These are phyloP conservation scores for Equus quagga DNA, from an alignment of 2,113 vertebrate genomes.

Conservation along the genomic window DNA sequence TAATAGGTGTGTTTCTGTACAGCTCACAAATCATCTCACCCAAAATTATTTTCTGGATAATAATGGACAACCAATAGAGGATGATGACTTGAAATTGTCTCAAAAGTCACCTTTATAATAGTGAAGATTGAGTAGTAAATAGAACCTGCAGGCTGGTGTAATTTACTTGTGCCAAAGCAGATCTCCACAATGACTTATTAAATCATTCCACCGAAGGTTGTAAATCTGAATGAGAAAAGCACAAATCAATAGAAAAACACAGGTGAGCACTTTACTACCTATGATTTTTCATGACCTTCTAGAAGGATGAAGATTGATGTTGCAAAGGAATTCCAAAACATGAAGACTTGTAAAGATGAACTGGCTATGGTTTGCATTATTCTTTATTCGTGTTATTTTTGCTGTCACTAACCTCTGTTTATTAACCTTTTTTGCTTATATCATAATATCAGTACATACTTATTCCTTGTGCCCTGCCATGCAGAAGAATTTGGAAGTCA, in stretches of 20 bases:
- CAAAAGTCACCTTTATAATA: constrained; percentile 61
- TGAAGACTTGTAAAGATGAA: constrained; percentile 18
- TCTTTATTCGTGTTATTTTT: constrained; percentile 47
- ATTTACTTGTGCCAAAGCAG: constrained; percentile 57
- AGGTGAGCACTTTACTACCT: constrained; percentile 36
- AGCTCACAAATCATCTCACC: constrained; percentile 52
- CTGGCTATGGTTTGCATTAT: background rate
- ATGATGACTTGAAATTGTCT: constrained; percentile 42
- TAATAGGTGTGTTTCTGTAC: constrained; percentile 17
- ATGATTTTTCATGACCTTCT: constrained; percentile 34
- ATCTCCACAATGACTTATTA: constrained; percentile 63
- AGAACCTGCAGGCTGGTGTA: constrained; percentile 25
- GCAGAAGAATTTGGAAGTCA: background rate
- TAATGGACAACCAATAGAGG: constrained; percentile 51
- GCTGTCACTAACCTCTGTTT: background rate
- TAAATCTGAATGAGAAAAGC: constrained; percentile 62
- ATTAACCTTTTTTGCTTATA: constrained; percentile 34
- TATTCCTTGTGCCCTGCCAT: background rate
- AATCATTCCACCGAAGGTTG: constrained; percentile 60
- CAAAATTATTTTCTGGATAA: constrained; percentile 57
- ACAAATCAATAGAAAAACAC: constrained; percentile 70
- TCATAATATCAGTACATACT: background rate
- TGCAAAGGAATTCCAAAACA: constrained; percentile 43
- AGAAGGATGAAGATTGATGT: constrained; percentile 56
- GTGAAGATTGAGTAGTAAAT: constrained; percentile 41